Percentiles rank a stretch among this genome's conserved stretches.
Evolutionary conservation across 2,113 vertebrate genomes (phyloP).

Genomic region (Tonatia bakeri): DNA sequence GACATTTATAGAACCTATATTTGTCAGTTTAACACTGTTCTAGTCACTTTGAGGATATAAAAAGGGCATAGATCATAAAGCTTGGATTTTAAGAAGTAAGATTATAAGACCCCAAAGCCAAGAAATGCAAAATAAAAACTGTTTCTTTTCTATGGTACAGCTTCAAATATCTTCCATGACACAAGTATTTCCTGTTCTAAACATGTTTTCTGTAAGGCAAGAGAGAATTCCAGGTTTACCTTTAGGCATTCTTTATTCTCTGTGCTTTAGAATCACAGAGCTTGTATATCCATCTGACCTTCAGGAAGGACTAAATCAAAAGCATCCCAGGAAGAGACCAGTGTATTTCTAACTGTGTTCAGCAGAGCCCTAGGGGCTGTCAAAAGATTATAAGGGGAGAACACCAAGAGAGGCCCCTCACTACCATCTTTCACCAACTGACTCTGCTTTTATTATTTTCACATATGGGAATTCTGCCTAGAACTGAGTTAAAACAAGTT

Average conservation of each 20-base stretch:
- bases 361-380: conserved; percentile 56
- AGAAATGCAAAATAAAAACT: conserved; percentile 50
- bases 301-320: conserved; percentile 76
- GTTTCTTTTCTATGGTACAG: not conserved
- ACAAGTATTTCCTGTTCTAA: conserved; percentile 27
- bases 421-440: conserved; percentile 39
- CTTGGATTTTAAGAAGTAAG: conserved; percentile 35
- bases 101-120: not conserved
- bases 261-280: conserved; percentile 64
- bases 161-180: conserved; percentile 46
- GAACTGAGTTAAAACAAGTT: not conserved
- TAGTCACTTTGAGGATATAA: not conserved
- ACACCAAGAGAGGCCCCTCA: conserved; percentile 17
- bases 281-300: conserved; percentile 66
- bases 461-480: not conserved
- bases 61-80: not conserved
- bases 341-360: conserved; percentile 67
- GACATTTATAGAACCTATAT: not conserved
- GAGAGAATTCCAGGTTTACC: conserved; percentile 59
- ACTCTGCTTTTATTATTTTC: conserved; percentile 34
- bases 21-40: not conserved
- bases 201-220: conserved; percentile 46
- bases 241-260: conserved; percentile 66
- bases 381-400: conserved; percentile 58
- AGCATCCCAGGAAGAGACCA: conserved; percentile 66